Conservation (phyloP, 2,797 vertebrate species). For the Rhinichthys osculus region DNA sequence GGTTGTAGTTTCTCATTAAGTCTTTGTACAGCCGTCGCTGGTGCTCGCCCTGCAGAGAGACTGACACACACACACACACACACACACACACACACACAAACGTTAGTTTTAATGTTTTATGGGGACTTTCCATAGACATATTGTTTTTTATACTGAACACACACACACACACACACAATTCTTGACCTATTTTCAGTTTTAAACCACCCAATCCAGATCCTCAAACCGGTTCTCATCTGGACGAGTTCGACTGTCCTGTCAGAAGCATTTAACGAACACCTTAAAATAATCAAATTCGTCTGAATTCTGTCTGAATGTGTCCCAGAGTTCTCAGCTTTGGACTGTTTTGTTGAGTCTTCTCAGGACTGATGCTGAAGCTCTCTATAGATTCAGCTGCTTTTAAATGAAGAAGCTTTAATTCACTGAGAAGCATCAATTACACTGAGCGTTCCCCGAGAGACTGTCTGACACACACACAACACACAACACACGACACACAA, state of each 20-base stretch:
- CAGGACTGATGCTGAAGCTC: not conserved
- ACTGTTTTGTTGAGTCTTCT: not conserved
- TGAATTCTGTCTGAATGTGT: not conserved
- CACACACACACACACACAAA: slow-evolving; percentile 3
- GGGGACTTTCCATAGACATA: not conserved
- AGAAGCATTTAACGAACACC: not conserved
- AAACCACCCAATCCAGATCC: not conserved
- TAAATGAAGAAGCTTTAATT: slow-evolving; percentile 9
- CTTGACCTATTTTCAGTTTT: not conserved
- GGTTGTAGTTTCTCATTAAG: slow-evolving; percentile 76
- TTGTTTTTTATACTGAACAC: not conserved
- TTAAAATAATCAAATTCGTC: not conserved
- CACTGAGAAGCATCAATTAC: slow-evolving; percentile 19
- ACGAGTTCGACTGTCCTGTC: not conserved
- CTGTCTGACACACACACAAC: not conserved
- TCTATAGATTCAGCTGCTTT: not conserved
- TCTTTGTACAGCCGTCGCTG: slow-evolving; percentile 76
- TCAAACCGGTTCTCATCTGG: not conserved
- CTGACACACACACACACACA: slow-evolving; percentile 65
- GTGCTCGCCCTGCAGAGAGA: slow-evolving; percentile 71
- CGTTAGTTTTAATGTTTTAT: not conserved
- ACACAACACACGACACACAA: no score
- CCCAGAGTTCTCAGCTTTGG: no score
- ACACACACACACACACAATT: not conserved
- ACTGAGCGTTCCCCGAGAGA: not conserved